Conservation (phyloP, 2,797 vertebrate species). For the Chanos chanos region DNA sequence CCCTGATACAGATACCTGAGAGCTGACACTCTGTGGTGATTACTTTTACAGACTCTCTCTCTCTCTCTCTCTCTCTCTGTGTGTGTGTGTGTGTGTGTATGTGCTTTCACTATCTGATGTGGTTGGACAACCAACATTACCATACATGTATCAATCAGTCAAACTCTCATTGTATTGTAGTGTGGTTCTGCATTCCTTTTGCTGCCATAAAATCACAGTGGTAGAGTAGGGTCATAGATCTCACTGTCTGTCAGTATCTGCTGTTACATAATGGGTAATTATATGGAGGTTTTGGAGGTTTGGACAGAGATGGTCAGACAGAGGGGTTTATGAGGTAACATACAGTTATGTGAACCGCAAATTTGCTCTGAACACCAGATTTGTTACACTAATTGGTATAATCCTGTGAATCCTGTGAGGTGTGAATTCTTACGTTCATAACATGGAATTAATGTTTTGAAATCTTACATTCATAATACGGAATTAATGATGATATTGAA, state of each 20-base stretch:
- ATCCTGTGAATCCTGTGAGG: too few species aligned
- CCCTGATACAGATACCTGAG: neutral
- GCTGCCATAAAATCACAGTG: slow-evolving; percentile 23
- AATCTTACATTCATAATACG: too few species aligned
- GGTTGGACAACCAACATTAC: neutral
- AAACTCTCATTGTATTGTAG: slow-evolving; percentile 1
- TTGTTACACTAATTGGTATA: too few species aligned
- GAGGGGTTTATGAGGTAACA: slow-evolving; percentile 52
- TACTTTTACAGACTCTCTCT: neutral
- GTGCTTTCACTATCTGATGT: too few species aligned
- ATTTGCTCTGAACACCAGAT: too few species aligned
- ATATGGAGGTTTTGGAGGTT: slow-evolving; percentile 31
- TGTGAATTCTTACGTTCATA: too few species aligned
- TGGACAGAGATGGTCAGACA: slow-evolving; percentile 24
- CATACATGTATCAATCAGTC: neutral
- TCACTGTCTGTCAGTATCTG: slow-evolving; percentile 16
- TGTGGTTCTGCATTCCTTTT: slow-evolving; percentile 18
- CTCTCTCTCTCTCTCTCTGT: neutral
- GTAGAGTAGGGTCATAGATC: slow-evolving; percentile 17
- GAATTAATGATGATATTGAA: too few species aligned
- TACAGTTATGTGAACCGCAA: slow-evolving; percentile 44
- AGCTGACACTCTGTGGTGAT: neutral
- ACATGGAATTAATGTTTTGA: too few species aligned
- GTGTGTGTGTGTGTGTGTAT: neutral
- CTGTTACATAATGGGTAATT: slow-evolving; percentile 35